phyloP scores from a whole-genome alignment of 2,888 invertebrate species.

The Drosophila sordidula region DNA sequence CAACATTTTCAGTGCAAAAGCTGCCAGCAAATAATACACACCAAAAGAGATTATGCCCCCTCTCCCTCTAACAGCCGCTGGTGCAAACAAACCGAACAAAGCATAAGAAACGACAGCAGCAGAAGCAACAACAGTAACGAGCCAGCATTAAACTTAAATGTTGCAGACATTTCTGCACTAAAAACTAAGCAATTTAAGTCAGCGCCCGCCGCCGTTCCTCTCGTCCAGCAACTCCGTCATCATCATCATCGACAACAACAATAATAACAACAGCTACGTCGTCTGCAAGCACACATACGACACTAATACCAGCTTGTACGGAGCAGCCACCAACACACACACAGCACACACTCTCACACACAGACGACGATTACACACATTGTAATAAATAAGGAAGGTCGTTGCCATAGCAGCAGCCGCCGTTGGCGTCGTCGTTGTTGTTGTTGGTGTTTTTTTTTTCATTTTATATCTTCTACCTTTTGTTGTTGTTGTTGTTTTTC shows the following conservation, averaged over 20 bases:
- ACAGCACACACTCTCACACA: conserved; percentile 31
- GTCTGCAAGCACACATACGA: conserved; percentile 47
- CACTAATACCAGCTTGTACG: conserved; percentile 30
- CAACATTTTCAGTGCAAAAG: conserved; percentile 56
- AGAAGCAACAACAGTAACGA: conserved; percentile 55
- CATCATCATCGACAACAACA: conserved; percentile 34
- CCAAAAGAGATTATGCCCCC: conserved; percentile 53
- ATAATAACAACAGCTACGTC: conserved; percentile 10
- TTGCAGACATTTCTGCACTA: conserved; percentile 79
- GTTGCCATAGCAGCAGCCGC: conserved; percentile 82
- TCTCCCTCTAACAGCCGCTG: conserved; percentile 9
- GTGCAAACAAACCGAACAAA: conserved; percentile 35
- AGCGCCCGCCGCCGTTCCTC: conserved; percentile 33
- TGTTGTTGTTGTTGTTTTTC: conserved; percentile 43
- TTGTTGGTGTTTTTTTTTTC: conserved; percentile 18
- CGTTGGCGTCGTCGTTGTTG: conserved; percentile 48
- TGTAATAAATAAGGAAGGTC: conserved; percentile 83
- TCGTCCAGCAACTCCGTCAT: conserved; percentile 4
- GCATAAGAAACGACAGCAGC: conserved; percentile 51
- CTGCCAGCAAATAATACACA: conserved; percentile 43
- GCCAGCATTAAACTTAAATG: conserved; percentile 72
- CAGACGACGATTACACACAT: conserved; percentile 70
- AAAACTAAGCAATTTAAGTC: conserved; percentile 76
- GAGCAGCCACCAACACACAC: conserved; percentile 37
- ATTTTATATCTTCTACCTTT: conserved; percentile 29